A percentile compares a stretch with the other conserved stretches of the same genome.
phyloP scores from a whole-genome alignment of 92 coral and sea anemone genomes.

The Actinernus sp. region DNA sequence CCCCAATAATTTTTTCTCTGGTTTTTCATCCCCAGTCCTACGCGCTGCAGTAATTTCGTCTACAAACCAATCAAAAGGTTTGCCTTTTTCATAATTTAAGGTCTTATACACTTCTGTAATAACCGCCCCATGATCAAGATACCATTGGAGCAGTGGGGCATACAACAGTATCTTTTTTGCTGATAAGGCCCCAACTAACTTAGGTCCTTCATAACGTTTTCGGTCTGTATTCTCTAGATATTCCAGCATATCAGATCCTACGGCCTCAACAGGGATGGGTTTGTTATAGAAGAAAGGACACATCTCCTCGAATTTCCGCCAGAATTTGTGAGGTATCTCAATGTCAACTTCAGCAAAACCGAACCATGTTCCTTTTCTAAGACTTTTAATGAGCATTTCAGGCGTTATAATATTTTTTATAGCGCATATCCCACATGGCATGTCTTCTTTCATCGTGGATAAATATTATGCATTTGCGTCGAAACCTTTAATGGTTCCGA shows the following conservation, averaged over 20 bases:
- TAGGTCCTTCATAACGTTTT: slow-evolving; percentile 11
- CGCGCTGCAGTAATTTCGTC: background rate
- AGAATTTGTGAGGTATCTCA: slow-evolving; percentile 5
- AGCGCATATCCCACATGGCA: slow-evolving; percentile 38
- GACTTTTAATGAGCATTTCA: background rate
- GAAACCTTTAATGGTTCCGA: slow-evolving; percentile 1
- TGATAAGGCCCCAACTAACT: background rate
- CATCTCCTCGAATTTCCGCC: slow-evolving; percentile 17
- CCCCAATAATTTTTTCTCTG: background rate
- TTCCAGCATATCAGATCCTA: slow-evolving; percentile 4
- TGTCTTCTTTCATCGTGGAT: background rate
- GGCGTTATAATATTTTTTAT: too few species aligned
- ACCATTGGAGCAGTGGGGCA: slow-evolving; percentile 22
- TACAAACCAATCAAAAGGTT: slow-evolving; percentile 1
- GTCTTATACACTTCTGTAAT: background rate
- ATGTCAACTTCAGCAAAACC: slow-evolving; percentile 28
- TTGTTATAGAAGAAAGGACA: slow-evolving; percentile 1
- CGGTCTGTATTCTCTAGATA: slow-evolving; percentile 17
- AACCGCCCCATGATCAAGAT: slow-evolving; percentile 8
- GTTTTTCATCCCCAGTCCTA: background rate
- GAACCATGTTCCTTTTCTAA: background rate
- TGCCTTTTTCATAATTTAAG: background rate
- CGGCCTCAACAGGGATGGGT: background rate
- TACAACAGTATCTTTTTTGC: slow-evolving; percentile 7
- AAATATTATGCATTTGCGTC: slow-evolving; percentile 10